phyloP scores from a whole-genome alignment of 2,797 vertebrate species.

The Oceanodroma leucorhoa region DNA sequence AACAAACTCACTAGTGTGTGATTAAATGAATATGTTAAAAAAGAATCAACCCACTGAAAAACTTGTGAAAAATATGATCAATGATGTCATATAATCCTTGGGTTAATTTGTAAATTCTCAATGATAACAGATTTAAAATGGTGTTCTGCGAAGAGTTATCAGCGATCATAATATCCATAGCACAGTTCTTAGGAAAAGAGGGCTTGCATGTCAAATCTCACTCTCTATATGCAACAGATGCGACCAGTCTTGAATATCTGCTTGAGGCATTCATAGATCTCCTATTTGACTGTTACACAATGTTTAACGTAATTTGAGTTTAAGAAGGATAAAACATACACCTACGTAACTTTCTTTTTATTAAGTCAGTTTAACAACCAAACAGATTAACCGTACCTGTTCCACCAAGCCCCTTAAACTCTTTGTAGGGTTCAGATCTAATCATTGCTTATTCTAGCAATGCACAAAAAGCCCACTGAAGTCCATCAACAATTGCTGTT shows the following conservation, averaged over 20 bases:
- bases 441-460: neutral
- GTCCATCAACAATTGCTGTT: neutral
- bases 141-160: neutral
- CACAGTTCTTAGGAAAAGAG: neutral
- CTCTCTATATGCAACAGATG: neutral
- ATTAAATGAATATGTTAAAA: neutral
- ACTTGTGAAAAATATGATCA: neutral
- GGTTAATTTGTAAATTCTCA: neutral
- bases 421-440: neutral
- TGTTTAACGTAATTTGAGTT: neutral
- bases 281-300: neutral
- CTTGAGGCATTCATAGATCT: neutral
- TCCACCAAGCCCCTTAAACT: neutral
- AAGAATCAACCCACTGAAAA: neutral
- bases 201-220: neutral
- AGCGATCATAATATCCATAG: neutral
- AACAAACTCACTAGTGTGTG: neutral
- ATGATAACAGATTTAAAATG: neutral
- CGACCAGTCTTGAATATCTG: neutral
- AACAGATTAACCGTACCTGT: neutral
- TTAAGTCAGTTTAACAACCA: neutral
- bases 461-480: neutral
- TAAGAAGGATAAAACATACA: neutral
- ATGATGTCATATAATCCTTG: neutral
- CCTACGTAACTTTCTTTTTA: neutral